A percentile compares a stretch with the other conserved stretches of the same genome.
phyloP scores from a whole-genome alignment of 2,888 invertebrate genomes.

The Unio pictorum region DNA sequence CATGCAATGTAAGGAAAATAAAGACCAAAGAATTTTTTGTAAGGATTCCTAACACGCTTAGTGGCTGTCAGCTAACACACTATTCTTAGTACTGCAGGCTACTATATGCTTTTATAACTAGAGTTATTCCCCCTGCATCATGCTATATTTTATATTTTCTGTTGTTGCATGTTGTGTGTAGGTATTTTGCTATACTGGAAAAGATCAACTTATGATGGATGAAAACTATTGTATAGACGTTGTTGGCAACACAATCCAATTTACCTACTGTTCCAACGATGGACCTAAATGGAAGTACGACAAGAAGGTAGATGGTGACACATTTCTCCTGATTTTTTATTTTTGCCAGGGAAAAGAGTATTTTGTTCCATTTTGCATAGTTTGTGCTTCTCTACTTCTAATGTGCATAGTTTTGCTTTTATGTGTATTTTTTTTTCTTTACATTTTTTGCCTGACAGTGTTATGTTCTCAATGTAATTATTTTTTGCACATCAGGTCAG shows the following conservation, averaged over 20 bases:
- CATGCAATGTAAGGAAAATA: too few species aligned
- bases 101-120: conserved; percentile 5
- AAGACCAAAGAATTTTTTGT: too few species aligned
- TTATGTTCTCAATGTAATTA: too few species aligned
- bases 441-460: too few species aligned
- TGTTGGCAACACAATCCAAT: conserved; percentile 78
- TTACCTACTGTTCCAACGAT: conserved; percentile 85
- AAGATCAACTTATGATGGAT: conserved; percentile 96
- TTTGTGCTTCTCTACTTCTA: too few species aligned
- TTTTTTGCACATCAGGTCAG: too few species aligned
- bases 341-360: too few species aligned
- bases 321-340: too few species aligned
- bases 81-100: conserved; percentile 3
- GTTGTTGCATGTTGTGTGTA: conserved; percentile 62
- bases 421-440: too few species aligned
- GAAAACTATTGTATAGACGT: conserved; percentile 85
- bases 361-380: too few species aligned
- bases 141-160: conserved; percentile 5
- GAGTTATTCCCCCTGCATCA: conserved; percentile 6
- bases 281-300: conserved; percentile 55
- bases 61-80: not conserved
- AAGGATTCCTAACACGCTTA: not conserved
- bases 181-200: conserved; percentile 95
- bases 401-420: too few species aligned
- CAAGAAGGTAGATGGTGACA: conserved; percentile 46